These are phyloP conservation scores for Sialis lutaria DNA, from an alignment of 2,888 invertebrate species.

Conservation along the genomic window DNA sequence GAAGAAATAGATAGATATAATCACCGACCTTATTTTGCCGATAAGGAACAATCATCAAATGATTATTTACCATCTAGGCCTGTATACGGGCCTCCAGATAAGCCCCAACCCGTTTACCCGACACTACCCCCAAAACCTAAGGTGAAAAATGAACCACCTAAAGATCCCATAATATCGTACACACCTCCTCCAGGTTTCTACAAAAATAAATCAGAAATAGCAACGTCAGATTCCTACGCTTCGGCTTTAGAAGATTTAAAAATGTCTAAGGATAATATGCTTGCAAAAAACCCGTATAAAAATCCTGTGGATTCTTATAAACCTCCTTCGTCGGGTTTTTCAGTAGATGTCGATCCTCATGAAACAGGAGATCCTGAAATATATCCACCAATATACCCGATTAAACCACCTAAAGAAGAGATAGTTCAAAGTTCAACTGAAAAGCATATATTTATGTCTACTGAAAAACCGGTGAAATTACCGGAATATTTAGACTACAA, in stretches of 20 bases:
- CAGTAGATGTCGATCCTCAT: slow-evolving; percentile 1
- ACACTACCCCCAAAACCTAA: neutral
- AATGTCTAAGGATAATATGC: slow-evolving; percentile 6
- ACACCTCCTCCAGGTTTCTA: slow-evolving; percentile 2
- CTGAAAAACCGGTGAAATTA: slow-evolving; percentile 17
- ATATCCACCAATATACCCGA: slow-evolving; percentile 19
- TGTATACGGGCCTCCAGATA: neutral
- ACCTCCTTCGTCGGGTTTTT: slow-evolving; percentile 18
- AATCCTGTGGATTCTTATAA: slow-evolving; percentile 25
- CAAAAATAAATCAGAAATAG: neutral
- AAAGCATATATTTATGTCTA: slow-evolving; percentile 1
- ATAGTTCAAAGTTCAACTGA: neutral
- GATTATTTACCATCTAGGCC: slow-evolving; percentile 1
- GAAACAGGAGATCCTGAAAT: slow-evolving; percentile 10
- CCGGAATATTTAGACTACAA: slow-evolving; percentile 21
- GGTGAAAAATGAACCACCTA: neutral
- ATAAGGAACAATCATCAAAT: slow-evolving; percentile 7
- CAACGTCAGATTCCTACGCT: neutral
- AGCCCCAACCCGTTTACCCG: neutral
- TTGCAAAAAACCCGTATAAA: slow-evolving; percentile 16
- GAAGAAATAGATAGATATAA: slow-evolving; percentile 23
- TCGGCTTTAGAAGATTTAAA: neutral
- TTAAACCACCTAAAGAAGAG: slow-evolving; percentile 22
- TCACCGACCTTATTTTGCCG: slow-evolving; percentile 22
- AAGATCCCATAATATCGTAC: slow-evolving; percentile 1